These are phyloP conservation scores for Neogale vison DNA, from an alignment of 2,113 vertebrate species.

Conservation along the genomic window DNA sequence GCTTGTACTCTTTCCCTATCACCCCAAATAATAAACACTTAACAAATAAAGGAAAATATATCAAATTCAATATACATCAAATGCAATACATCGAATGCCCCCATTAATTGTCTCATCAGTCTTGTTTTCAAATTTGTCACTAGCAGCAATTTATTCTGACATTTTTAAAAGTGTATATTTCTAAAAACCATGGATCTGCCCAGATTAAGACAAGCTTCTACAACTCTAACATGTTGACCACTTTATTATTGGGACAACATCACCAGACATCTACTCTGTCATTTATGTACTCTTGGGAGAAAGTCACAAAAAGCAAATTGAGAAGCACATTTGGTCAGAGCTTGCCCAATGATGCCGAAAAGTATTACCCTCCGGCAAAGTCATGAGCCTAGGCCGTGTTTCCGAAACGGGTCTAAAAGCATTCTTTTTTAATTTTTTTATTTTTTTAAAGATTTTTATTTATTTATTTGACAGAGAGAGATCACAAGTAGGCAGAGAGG, in stretches of 20 bases:
- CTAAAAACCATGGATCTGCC: neutral
- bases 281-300: neutral
- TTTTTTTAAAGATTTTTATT: no score
- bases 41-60: neutral
- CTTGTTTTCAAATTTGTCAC: neutral
- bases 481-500: no score
- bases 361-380: neutral
- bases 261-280: neutral
- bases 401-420: slow-evolving; percentile 4
- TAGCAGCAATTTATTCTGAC: slow-evolving; percentile 38
- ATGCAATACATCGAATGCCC: neutral
- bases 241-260: neutral
- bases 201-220: neutral
- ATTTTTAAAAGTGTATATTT: slow-evolving; percentile 20
- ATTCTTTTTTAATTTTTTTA: no score
- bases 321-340: neutral
- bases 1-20: neutral
- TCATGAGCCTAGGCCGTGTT: neutral
- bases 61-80: neutral
- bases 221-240: neutral
- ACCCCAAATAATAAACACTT: neutral
- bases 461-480: no score
- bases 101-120: neutral
- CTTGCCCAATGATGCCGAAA: neutral
- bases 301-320: neutral